Evolutionary conservation across 1,140 invertebrate species (phyloP), one percentile per base, ranked within the genome.

Genomic region (Papilio glaucus): DNA sequence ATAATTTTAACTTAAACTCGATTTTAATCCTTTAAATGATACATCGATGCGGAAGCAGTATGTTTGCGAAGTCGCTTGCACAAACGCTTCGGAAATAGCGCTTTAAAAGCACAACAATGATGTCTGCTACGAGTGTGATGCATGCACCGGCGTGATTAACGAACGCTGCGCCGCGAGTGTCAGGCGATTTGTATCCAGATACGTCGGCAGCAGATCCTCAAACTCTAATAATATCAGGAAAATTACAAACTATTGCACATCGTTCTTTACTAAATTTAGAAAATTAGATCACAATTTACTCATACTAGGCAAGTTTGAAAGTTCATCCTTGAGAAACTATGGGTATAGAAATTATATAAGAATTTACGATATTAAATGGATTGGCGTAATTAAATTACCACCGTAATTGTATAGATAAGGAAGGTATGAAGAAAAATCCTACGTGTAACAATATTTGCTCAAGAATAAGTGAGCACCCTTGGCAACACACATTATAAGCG

Each of bases 141-240:
- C 29, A 38, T 63, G n/a, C 33, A 65, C n/a, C 18, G 62, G 39
- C 37, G 62, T 65, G 29, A 65, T 39, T 38, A 65, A 65, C 37
- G 37, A 65, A 65, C 62, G 18, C 7, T 15, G 45, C 21, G n/a
- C 37, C 33, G 62, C 62, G 62, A 63, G 26, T 65, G 37, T 65
- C 62, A 65, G n/a, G 15, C 62, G 37, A 65, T 65, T 65, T 65
- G 62, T 65, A 33, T 33, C 29, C 9, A 75, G 68, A 74, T 42
- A 61, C 76, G 74, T 72, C 63, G 72, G 71, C 45, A 75, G 39
- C 73, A 39, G 68, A 73, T 57, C 69, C 60, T 74, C 53, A 74
- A 77, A 65, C 68, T 75, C 78, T 80, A 82, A 80, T 86, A 80
- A 82, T 78, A 75, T 63, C 73, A 61, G 76, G 72, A 76, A 79